Percentiles rank a stretch among this genome's conserved stretches.
These are phyloP conservation scores for Holothuria scabra DNA, from an alignment of 53 echinoderm and acorn worm genomes.

Conservation along the genomic window DNA sequence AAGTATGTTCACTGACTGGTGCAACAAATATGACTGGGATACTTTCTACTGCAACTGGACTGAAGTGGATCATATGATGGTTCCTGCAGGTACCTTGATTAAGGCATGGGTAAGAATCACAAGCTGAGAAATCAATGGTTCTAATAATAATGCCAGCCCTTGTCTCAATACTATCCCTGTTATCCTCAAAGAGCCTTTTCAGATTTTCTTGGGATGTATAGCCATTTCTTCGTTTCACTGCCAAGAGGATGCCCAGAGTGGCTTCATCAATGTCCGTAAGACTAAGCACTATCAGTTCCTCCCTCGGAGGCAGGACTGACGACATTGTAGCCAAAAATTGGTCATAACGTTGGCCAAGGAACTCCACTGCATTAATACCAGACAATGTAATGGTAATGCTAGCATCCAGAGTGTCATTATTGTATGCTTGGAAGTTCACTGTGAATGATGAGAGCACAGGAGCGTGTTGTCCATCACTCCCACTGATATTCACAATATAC, in stretches of 20 bases:
- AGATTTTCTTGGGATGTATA: conserved; percentile 65
- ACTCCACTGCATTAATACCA: conserved; percentile 59
- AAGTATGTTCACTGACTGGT: conserved; percentile 61
- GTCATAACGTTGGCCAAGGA: conserved; percentile 74
- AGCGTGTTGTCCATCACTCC: conserved; percentile 83
- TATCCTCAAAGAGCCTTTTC: conserved; percentile 61
- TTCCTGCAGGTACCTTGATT: conserved; percentile 75
- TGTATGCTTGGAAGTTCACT: conserved; percentile 78
- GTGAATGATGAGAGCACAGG: conserved; percentile 72
- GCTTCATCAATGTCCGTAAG: conserved; percentile 59
- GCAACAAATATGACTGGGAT: conserved; percentile 81
- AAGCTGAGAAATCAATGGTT: conserved; percentile 77
- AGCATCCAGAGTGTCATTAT: conserved; percentile 69
- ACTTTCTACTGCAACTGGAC: conserved; percentile 68
- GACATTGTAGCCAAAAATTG: conserved; percentile 78
- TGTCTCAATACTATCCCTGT: conserved; percentile 75
- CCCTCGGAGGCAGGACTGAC: conserved; percentile 62
- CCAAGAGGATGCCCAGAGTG: conserved; percentile 75
- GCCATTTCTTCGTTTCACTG: conserved; percentile 65
- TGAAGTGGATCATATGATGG: conserved; percentile 55
- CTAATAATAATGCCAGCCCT: conserved; percentile 75
- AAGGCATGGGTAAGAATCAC: conserved; percentile 70
- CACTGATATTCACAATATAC: conserved; percentile 65
- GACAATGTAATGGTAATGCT: conserved; percentile 82
- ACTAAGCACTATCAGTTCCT: conserved; percentile 74